Conservation (phyloP, 2,797 vertebrate species). For the Molothrus ater region DNA sequence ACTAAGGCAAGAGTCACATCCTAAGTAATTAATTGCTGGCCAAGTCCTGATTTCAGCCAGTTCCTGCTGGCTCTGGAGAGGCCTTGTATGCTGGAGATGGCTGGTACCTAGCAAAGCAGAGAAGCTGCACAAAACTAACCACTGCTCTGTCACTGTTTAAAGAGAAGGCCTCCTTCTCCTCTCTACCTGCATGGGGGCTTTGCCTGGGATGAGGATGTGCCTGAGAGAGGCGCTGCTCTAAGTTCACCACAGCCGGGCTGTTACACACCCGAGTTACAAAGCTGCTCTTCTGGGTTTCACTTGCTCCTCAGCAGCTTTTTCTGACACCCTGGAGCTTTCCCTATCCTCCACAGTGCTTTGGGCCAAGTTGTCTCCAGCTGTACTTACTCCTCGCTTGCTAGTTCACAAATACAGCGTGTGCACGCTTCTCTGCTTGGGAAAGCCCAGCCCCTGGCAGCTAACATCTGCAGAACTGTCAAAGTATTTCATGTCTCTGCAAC, state of each 20-base stretch:
- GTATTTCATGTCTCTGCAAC: not conserved
- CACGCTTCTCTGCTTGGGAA: fast-evolving
- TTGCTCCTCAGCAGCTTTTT: not conserved
- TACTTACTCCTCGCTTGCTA: not conserved
- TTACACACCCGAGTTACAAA: fast-evolving
- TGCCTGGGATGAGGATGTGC: not conserved
- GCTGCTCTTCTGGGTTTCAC: not conserved
- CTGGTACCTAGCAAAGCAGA: not conserved
- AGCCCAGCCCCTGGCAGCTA: not conserved
- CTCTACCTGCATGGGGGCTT: fast-evolving
- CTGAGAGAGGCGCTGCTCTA: fast-evolving
- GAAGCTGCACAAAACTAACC: not conserved
- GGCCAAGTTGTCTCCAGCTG: not conserved
- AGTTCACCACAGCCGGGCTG: fast-evolving
- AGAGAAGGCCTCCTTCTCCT: not conserved
- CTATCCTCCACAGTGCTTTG: not conserved
- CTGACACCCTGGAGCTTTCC: not conserved
- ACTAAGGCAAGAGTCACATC: not conserved
- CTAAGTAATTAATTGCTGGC: not conserved
- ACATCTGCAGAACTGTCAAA: not conserved
- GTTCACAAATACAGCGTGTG: fast-evolving
- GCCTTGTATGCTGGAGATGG: not conserved
- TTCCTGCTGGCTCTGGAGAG: not conserved
- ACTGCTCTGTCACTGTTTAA: not conserved
- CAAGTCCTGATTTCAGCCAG: not conserved